phyloP scores from a whole-genome alignment of 2,888 invertebrate species.

The Chironomus riparius region DNA sequence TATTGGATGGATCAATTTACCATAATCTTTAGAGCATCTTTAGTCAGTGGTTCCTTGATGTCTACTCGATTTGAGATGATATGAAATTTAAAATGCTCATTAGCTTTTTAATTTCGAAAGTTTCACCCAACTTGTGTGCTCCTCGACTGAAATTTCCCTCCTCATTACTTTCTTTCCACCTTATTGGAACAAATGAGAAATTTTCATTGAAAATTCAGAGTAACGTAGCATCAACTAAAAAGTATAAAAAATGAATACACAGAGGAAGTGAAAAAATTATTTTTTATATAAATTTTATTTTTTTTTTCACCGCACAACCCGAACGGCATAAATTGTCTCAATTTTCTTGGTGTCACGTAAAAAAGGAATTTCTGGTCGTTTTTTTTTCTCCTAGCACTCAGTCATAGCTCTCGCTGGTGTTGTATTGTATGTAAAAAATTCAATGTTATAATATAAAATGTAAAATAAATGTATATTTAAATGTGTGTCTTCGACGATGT shows the following conservation, averaged over 20 bases:
- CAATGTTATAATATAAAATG: background rate
- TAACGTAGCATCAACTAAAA: background rate
- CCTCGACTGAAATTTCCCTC: too few species aligned
- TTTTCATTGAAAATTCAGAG: background rate
- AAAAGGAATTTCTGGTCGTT: constrained; percentile 10
- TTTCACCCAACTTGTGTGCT: too few species aligned
- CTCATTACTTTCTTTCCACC: too few species aligned
- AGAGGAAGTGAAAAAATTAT: background rate
- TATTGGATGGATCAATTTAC: too few species aligned
- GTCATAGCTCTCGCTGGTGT: background rate
- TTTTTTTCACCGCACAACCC: background rate
- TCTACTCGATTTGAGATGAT: too few species aligned
- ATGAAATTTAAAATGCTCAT: too few species aligned
- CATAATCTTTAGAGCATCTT: too few species aligned
- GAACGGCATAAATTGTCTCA: constrained; percentile 25
- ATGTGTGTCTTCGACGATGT: constrained; percentile 20
- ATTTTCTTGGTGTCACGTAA: constrained; percentile 26
- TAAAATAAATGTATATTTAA: constrained; percentile 13
- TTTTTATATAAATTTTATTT: background rate
- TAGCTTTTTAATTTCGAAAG: too few species aligned
- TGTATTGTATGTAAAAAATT: background rate
- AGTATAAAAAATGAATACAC: background rate
- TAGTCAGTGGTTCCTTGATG: too few species aligned
- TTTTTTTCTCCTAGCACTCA: background rate
- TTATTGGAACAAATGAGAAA: too few species aligned